Base-by-base conservation (phyloP, 1,140 invertebrate species). In the Coenobita brevimanus region DNA sequence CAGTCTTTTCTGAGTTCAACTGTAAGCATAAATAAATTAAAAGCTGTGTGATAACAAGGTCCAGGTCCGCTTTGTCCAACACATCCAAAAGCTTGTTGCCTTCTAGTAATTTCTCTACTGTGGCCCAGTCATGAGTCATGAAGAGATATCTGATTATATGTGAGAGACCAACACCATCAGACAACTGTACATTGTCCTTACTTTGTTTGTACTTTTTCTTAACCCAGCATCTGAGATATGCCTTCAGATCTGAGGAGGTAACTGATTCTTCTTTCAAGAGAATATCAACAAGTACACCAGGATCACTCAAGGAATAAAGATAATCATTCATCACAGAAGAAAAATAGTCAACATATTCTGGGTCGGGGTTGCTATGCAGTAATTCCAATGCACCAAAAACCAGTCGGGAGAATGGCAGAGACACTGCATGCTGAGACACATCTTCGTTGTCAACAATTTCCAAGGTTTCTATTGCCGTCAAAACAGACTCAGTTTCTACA, bases 101-200 rank as follows among this genome's bases (percentile, higher is more conserved):
- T 43, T 78, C 54, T 41, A 85, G 43, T 27, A 46, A 64, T 21
- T 27, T 15, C 24, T 85, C 73, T 17, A 85, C 82, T 27, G 71
- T 62, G 60, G 30, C 8, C 82, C 71, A 71, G 46, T 85, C 73
- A 60, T 30, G 50, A 60, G 54, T 85, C 82, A 85, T 78, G 17
- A 85, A 85, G 17, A 85, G 6, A 24, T 78, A 78, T 46, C 64
- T 85, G n/a, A 75, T 38, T 41, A 85, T 85, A 21, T 85, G 69
- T 24, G 82, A 75, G 8, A 85, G 73, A 36, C 24, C 38, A 24
- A 36, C 33, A 43, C 27, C 46, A 24, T 85, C 82, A 54, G 8
- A 10, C 43, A 60, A 24, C 13, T 43, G 21, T 75, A n/a, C 17
- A 24, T 27, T 8, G 13, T 33, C 30, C 43, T 21, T 50, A 36